Evolutionary conservation across 1,140 invertebrate species (phyloP).

Genomic region (Tigriopus japonicus): DNA sequence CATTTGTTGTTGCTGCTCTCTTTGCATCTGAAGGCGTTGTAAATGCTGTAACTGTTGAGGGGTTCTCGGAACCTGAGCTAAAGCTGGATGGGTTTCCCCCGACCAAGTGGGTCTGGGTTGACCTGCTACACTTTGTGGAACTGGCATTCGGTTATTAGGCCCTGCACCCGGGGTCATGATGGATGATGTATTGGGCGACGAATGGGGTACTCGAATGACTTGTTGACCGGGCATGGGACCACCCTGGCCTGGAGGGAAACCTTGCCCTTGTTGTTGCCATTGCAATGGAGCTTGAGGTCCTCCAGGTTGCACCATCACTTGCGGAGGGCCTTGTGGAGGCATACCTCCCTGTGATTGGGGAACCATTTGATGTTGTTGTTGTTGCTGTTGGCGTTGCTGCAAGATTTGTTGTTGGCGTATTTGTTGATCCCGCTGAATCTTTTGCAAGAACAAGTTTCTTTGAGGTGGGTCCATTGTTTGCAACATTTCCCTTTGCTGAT

Average conservation of each 20-base stretch:
- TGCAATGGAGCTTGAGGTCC: constrained; percentile 9
- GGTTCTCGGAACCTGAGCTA: constrained; percentile 20
- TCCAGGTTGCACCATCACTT: constrained; percentile 11
- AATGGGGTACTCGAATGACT: constrained; percentile 24
- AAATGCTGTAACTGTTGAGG: constrained; percentile 24
- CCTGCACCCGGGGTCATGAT: constrained; percentile 22
- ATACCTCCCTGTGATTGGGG: no score
- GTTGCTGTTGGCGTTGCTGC: constrained; percentile 24
- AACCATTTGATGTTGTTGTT: constrained; percentile 17
- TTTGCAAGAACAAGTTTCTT: constrained; percentile 3
- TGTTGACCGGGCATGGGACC: constrained; percentile 17
- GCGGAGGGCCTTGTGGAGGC: constrained; percentile 11
- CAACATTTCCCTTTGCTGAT: constrained; percentile 12
- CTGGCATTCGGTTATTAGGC: constrained; percentile 21
- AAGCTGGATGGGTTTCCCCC: constrained; percentile 10
- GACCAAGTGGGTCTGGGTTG: constrained; percentile 15
- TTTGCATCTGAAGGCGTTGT: constrained; percentile 20
- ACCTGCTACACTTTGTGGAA: background rate
- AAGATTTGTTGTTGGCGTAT: constrained; percentile 25
- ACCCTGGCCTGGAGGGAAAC: background rate
- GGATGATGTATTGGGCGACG: constrained; percentile 25
- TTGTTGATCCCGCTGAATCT: constrained; percentile 23
- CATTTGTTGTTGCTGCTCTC: constrained; percentile 12
- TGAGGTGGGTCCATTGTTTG: constrained; percentile 11
- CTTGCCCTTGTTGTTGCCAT: constrained; percentile 18